phyloP scores from a whole-genome alignment of 1,140 invertebrate genomes.

The Lutraria rhynchaena region DNA sequence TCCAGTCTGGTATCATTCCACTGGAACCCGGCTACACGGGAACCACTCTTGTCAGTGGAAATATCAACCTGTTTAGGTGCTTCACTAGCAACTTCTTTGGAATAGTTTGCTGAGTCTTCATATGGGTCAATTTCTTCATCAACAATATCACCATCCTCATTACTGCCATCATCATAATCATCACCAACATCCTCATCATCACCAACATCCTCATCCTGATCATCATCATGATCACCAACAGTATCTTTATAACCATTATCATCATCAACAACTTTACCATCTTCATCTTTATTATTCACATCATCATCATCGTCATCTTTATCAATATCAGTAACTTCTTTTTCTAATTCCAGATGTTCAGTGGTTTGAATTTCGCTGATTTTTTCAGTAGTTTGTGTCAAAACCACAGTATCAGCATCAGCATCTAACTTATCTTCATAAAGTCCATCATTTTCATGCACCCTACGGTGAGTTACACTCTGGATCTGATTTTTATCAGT shows the following conservation, averaged over 20 bases:
- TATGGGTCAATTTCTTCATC: neutral
- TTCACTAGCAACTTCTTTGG: neutral
- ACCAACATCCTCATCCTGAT: neutral
- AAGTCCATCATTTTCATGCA: no score
- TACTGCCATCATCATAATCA: neutral
- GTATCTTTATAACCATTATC: neutral
- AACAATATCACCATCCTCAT: neutral
- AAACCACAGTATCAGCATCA: no score
- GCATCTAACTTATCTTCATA: no score
- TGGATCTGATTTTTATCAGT: no score
- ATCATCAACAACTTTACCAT: neutral
- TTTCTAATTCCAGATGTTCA: no score
- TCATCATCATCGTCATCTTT: neutral
- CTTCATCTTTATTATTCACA: neutral
- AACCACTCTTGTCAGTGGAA: neutral
- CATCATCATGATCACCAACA: neutral
- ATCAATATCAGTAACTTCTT: neutral
- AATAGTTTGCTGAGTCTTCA: neutral
- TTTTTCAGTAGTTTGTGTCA: no score
- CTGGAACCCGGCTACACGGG: neutral
- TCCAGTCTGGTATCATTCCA: conserved; percentile 65
- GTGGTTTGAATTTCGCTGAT: no score
- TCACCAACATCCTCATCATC: neutral
- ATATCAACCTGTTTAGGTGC: neutral
- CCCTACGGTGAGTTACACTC: no score